A percentile compares a stretch with the other conserved stretches of the same genome.
These are phyloP conservation scores for Hippolais icterina DNA, from an alignment of 2,113 vertebrate species.

Conservation along the genomic window DNA sequence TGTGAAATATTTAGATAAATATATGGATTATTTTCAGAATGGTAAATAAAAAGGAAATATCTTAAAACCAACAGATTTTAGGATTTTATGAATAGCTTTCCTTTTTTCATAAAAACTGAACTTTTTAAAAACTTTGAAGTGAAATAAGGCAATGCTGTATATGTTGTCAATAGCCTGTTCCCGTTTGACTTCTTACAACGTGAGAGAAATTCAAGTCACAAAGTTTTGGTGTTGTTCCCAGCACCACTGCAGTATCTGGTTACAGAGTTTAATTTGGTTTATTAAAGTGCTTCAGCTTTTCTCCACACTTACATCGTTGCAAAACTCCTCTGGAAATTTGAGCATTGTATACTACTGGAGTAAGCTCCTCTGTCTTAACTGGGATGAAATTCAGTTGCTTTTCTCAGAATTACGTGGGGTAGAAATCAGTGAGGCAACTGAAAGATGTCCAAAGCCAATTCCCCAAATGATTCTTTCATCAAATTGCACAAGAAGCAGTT, in stretches of 20 bases:
- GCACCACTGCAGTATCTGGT: background rate
- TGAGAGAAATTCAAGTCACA: background rate
- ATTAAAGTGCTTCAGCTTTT: background rate
- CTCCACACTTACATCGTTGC: background rate
- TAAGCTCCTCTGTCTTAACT: background rate
- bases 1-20: background rate
- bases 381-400: background rate
- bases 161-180: background rate
- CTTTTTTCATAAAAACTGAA: background rate
- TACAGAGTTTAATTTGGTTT: background rate
- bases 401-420: background rate
- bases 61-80: background rate
- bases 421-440: background rate
- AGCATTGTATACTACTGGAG: background rate
- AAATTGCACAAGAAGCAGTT: background rate
- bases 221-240: background rate
- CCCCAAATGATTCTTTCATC: constrained; percentile 5
- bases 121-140: background rate
- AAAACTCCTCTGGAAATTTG: background rate
- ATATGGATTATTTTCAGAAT: background rate
- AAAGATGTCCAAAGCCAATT: background rate
- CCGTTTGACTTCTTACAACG: background rate
- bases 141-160: background rate
- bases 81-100: background rate
- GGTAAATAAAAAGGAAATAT: background rate